phyloP scores from a whole-genome alignment of 2,797 vertebrate genomes.

The Bradypodion pumilum region DNA sequence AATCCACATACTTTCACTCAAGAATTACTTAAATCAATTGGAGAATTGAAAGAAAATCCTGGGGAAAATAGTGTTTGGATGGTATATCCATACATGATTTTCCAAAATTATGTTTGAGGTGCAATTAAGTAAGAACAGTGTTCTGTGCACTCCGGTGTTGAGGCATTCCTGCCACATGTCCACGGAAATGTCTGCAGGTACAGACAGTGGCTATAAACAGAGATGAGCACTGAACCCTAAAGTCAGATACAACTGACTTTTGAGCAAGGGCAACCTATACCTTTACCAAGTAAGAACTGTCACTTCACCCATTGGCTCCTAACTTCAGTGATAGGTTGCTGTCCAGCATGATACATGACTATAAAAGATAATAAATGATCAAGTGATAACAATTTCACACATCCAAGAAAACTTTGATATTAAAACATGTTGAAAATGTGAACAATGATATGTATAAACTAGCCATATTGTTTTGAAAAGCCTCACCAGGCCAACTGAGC shows the following conservation, averaged over 20 bases:
- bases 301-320: background rate
- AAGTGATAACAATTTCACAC: background rate
- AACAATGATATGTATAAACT: background rate
- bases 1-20: conserved; percentile 15
- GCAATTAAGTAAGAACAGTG: background rate
- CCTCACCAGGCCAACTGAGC: background rate
- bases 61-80: background rate
- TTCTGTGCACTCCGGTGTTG: too few species aligned
- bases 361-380: background rate
- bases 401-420: background rate
- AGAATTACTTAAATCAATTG: background rate
- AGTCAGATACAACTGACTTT: too few species aligned
- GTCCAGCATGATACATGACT: background rate
- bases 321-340: background rate
- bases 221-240: too few species aligned
- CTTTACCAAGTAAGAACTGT: background rate
- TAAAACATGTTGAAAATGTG: background rate
- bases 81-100: background rate
- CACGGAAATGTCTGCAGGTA: too few species aligned
- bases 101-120: background rate
- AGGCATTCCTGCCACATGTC: too few species aligned
- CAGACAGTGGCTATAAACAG: too few species aligned
- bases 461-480: background rate
- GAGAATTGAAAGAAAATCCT: background rate
- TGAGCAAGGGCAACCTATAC: too few species aligned